Conservation (phyloP, 2,113 vertebrate genomes). For the Regulus satrapa region DNA sequence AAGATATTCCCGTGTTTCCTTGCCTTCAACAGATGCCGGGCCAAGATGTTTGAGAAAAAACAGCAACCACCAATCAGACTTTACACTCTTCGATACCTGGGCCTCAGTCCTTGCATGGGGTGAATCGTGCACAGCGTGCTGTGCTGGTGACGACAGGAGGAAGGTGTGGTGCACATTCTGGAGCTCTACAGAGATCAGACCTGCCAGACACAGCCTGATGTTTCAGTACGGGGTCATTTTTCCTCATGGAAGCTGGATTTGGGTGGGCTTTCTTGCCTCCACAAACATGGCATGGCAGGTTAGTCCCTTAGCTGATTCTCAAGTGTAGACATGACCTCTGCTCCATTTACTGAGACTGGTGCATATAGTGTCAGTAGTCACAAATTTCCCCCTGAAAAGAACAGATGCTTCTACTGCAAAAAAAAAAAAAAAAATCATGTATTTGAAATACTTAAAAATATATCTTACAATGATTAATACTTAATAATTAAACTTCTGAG, state of each 20-base stretch:
- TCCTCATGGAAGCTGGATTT: background rate
- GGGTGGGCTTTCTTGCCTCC: background rate
- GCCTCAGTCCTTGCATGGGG: background rate
- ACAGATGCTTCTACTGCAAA: background rate
- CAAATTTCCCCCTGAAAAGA: background rate
- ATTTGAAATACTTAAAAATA: background rate
- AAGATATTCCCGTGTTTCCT: background rate
- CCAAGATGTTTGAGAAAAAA: background rate
- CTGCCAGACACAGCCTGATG: background rate
- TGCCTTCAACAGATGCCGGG: background rate
- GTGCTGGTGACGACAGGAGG: background rate
- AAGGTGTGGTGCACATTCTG: rapidly evolving
- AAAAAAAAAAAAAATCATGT: background rate
- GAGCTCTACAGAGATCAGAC: background rate
- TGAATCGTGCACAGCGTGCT: background rate
- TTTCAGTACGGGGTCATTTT: background rate
- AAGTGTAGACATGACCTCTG: rapidly evolving
- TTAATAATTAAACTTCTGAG: no score
- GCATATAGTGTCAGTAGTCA: background rate
- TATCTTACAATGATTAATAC: background rate
- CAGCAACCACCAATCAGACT: background rate
- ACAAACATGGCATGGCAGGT: rapidly evolving
- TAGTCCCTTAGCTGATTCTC: background rate
- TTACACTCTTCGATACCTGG: background rate
- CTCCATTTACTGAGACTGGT: background rate